Evolutionary conservation across 2,888 invertebrate genomes (phyloP), one percentile per base, ranked within the genome.

Genomic region (Drosophila hamatofila): DNA sequence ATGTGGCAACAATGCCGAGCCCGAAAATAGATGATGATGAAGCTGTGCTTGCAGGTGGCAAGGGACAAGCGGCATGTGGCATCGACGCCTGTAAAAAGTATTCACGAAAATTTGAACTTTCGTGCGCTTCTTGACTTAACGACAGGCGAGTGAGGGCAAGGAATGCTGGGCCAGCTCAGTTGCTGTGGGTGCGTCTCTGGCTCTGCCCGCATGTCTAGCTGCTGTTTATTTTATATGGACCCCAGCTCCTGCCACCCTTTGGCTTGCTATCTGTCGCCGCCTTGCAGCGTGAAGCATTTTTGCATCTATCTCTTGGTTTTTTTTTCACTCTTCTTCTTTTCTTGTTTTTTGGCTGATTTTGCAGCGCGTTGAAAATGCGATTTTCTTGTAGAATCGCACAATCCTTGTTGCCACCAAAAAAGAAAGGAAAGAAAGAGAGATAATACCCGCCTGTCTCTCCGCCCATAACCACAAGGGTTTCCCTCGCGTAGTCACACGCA

Each of bases 1-100:
- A 67, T 37, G 73, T 23, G 16, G 55, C 18, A 37, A 21, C 57
- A 59, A 67, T 51, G 52, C 27, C 44, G 18, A 46, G 14, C 30
- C 49, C 11, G 12, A 75, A 76, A 83, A 86, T 79, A 81, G 84
- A 89, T 83, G 84, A 84, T 88, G 89, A 84, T 83, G 75, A 75
- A 83, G 88, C 83, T n/a, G n/a, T 33, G 41, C 27, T 30, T 12
- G 27, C 54, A n/a, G 54, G 12, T 41, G 25, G 35, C 35, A n/a
- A n/a, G 14, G 3, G 63, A 35, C 37, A 30, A 5, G 27, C 11
- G 35, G 12, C 39, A 39, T 12, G 25, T 0, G 14, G 49, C 9
- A 35, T 33, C 44, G 57, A 16, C 39, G 72, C 51, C 48, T 57
- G 66, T 12, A 71, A 88, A 78, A 80, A 78, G 57, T 44, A 44